Conservation (phyloP, 2,888 invertebrate species). For the Harmothoe impar region DNA sequence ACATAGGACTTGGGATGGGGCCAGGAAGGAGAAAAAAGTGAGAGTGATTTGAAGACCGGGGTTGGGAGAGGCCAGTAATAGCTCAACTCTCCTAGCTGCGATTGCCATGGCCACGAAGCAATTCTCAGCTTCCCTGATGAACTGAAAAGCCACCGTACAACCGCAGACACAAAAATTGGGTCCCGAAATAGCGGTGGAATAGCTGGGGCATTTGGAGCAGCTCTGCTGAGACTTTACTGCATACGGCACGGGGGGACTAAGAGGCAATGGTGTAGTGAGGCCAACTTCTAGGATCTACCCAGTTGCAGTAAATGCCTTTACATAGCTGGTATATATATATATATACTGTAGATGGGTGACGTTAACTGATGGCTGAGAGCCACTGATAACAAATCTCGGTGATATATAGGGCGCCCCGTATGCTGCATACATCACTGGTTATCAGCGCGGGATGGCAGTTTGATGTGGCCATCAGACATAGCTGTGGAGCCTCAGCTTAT, state of each 20-base stretch:
- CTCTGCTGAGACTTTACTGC: neutral
- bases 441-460: no score
- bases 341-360: neutral
- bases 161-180: conserved; percentile 41
- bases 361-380: neutral
- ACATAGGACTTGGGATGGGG: conserved; percentile 1
- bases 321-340: no score
- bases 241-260: neutral
- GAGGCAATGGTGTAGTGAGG: neutral
- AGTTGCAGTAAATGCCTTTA: no score
- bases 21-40: neutral
- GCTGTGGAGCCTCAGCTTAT: no score
- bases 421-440: no score
- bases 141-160: conserved; percentile 31
- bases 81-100: conserved; percentile 35
- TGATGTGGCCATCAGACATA: no score
- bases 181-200: conserved; percentile 50
- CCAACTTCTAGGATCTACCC: no score
- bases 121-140: conserved; percentile 35
- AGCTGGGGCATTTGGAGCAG: neutral
- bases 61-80: conserved; percentile 36
- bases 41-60: conserved; percentile 41
- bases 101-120: conserved; percentile 14
- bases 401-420: no score
- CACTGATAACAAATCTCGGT: neutral